phyloP scores from a whole-genome alignment of 2,797 vertebrate species.

The Sebastes cheni region DNA sequence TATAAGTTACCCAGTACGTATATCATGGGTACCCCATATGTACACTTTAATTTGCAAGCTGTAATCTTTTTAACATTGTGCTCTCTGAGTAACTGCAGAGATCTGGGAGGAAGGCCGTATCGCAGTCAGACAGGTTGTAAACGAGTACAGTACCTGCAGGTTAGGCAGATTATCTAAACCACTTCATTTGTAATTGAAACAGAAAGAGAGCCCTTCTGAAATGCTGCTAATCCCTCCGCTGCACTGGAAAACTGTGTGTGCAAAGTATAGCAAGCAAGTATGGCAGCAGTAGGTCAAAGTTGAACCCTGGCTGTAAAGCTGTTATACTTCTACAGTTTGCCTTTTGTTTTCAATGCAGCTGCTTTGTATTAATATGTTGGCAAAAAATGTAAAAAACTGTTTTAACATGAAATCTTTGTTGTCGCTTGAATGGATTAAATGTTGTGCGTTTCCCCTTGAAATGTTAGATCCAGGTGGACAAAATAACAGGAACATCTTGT shows the following conservation, averaged over 20 bases:
- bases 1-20: fast-evolving
- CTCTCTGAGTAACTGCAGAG: background rate
- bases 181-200: background rate
- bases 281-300: background rate
- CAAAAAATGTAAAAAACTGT: background rate
- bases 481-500: background rate
- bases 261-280: background rate
- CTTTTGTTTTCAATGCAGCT: background rate
- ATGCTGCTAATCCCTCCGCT: background rate
- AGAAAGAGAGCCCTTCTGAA: background rate
- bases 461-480: background rate
- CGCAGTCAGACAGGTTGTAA: background rate
- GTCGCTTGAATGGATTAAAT: background rate
- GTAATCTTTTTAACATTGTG: background rate
- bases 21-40: background rate
- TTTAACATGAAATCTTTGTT: background rate
- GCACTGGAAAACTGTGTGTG: background rate
- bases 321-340: fast-evolving
- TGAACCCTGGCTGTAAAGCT: background rate
- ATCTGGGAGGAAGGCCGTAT: background rate
- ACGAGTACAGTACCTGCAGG: background rate
- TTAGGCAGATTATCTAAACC: background rate
- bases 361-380: background rate
- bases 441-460: background rate
- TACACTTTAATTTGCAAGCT: background rate